Base-by-base conservation (phyloP, 1,140 invertebrate species). In the Protaetia brevitarsis region DNA sequence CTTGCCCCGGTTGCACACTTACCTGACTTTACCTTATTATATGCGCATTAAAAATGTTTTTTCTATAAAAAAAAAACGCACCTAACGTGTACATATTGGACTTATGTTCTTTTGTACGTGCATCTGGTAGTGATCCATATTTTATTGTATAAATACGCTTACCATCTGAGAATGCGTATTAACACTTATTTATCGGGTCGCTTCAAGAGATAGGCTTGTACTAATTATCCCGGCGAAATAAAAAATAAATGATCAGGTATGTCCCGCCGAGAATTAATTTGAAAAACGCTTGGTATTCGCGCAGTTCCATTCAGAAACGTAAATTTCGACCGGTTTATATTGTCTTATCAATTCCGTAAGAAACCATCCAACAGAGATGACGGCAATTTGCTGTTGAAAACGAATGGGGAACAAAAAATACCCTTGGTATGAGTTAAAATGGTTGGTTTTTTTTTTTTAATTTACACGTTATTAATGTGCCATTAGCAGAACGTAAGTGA, bases 151-250 rank as follows among this genome's bases (percentile, higher is more conserved):
- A 45, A 45, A 45, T 45, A 19, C 8, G 13, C 41, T 4, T 45
- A 45, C 41, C 41, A 45, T 21, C 41, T 45, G 41, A 45, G 41
- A 45, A 45, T 45, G 41, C 41, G 41, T 45, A 45, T 45, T 45
- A 45, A 45, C 16, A 21, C 41, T 19, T 45, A 45, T 19, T 45
- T 13, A 45, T 45, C 23, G 41, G 16, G 23, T 19, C 41, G n/a
- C 23, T 13, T 13, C 16, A 45, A 4, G 7, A 19, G 13, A 45
- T 45, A 45, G 41, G 41, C 16, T 45, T 21, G 41, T 45, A 45
- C 11, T 45, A 45, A 45, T 45, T 45, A 19, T 19, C 8, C 16
- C 13, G 41, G 11, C 13, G 13, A 45, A 45, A 21, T 45, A 45
- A 45, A 19, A 21, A 21, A 7, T 45, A 45, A 45, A 21, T 45